phyloP scores from a whole-genome alignment of 2,888 invertebrate species.

The Ptilodon capucinus region DNA sequence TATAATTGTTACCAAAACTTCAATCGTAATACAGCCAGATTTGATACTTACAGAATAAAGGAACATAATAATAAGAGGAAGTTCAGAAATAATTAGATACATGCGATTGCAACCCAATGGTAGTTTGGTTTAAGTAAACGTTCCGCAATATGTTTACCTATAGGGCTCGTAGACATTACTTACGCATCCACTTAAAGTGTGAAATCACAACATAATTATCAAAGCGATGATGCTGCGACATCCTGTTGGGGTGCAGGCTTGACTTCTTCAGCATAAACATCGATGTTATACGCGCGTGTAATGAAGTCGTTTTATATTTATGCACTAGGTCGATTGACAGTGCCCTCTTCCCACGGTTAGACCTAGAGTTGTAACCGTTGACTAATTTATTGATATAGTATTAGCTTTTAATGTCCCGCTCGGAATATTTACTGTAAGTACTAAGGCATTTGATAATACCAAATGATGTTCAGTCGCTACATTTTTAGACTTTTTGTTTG shows the following conservation, averaged over 20 bases:
- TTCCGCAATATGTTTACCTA: too few relatives aligned
- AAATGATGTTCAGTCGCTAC: not conserved
- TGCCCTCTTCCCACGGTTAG: constrained; percentile 38
- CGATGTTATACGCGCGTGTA: constrained; percentile 32
- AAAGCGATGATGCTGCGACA: not conserved
- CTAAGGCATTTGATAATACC: not conserved
- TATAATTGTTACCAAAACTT: too few relatives aligned
- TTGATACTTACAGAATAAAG: too few relatives aligned
- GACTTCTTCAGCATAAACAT: constrained; percentile 25
- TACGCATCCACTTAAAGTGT: not conserved
- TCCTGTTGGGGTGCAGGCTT: constrained; percentile 12
- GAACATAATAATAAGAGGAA: too few relatives aligned
- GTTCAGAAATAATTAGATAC: too few relatives aligned
- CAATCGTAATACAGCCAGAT: too few relatives aligned
- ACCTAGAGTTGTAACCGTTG: constrained; percentile 25
- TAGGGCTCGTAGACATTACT: too few relatives aligned
- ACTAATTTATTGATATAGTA: constrained; percentile 4
- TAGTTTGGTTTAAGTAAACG: not conserved
- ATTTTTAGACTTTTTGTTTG: too few relatives aligned
- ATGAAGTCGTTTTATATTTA: constrained; percentile 42
- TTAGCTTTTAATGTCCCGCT: not conserved
- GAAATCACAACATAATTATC: not conserved
- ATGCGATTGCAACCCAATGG: too few relatives aligned
- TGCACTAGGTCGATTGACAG: constrained; percentile 37
- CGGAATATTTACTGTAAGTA: too few relatives aligned